Evolutionary conservation across 2,888 invertebrate species (phyloP).

Genomic region (Pseudococcus longispinus): DNA sequence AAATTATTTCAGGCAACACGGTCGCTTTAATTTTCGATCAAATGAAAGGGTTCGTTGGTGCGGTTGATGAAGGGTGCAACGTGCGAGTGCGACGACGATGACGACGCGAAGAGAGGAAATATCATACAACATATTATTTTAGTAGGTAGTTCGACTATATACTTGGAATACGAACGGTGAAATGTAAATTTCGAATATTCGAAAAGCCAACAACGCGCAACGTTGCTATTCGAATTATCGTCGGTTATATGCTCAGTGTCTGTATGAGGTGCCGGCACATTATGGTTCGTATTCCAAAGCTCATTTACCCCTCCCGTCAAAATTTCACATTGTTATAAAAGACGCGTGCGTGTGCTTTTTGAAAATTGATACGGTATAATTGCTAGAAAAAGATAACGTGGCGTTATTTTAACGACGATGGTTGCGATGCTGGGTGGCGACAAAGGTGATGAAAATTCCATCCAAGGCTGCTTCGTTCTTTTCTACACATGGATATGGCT

Average conservation of each 20-base stretch:
- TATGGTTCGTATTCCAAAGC: not conserved
- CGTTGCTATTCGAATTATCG: conserved; percentile 38
- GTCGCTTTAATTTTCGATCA: conserved; percentile 48
- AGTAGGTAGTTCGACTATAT: not conserved
- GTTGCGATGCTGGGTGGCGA: not conserved
- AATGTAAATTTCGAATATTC: conserved; percentile 49
- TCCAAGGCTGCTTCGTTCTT: too few relatives aligned
- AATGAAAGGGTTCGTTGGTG: conserved; percentile 39
- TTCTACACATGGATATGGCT: too few relatives aligned
- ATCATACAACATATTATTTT: conserved; percentile 2
- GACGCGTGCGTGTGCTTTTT: not conserved
- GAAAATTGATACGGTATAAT: not conserved
- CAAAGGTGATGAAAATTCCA: not conserved
- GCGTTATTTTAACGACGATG: not conserved
- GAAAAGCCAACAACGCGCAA: conserved; percentile 25
- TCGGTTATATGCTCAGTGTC: not conserved
- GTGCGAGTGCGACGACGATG: not conserved
- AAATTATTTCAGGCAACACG: conserved; percentile 52
- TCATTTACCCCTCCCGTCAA: not conserved
- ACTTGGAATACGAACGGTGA: conserved; percentile 28
- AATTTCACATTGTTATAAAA: not conserved
- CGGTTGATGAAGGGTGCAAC: conserved; percentile 2
- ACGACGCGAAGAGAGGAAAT: not conserved
- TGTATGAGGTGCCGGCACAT: not conserved
- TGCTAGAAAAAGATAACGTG: not conserved